Evolutionary conservation across 1,140 invertebrate species (phyloP).

Genomic region (Yoshiicerus persimilis): DNA sequence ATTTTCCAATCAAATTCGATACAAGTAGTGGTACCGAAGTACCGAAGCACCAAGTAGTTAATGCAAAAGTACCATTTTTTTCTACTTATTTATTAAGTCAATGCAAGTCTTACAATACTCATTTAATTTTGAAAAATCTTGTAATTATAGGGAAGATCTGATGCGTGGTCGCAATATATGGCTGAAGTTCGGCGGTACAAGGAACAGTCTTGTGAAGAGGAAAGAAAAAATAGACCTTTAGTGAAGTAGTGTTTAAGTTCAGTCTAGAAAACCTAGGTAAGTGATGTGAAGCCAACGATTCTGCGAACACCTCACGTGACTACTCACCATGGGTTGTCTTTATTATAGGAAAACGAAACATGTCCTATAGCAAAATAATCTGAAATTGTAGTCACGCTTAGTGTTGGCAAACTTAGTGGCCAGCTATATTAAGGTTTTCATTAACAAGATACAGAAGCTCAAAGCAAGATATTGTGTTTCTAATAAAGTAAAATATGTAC

Average conservation of each 20-base stretch:
- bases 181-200: constrained; percentile 89
- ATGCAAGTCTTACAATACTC: background rate
- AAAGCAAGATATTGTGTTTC: background rate
- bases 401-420: too few relatives aligned
- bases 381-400: too few relatives aligned
- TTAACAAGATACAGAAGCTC: background rate
- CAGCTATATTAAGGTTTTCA: background rate
- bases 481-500: background rate
- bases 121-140: background rate
- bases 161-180: constrained; percentile 90
- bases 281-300: too few relatives aligned
- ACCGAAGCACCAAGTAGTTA: too few relatives aligned
- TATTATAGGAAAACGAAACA: too few relatives aligned
- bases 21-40: too few relatives aligned
- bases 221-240: constrained; percentile 80
- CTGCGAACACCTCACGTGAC: too few relatives aligned
- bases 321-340: too few relatives aligned
- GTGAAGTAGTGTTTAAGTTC: constrained; percentile 69
- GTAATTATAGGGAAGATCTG: constrained; percentile 57
- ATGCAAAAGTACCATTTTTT: too few relatives aligned
- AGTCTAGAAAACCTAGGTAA: background rate
- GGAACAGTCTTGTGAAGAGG: constrained; percentile 86
- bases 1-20: too few relatives aligned
- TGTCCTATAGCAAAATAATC: too few relatives aligned
- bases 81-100: too few relatives aligned